Evolutionary conservation across 2,113 vertebrate species (phyloP).

Genomic region (Hemiprocne comata): DNA sequence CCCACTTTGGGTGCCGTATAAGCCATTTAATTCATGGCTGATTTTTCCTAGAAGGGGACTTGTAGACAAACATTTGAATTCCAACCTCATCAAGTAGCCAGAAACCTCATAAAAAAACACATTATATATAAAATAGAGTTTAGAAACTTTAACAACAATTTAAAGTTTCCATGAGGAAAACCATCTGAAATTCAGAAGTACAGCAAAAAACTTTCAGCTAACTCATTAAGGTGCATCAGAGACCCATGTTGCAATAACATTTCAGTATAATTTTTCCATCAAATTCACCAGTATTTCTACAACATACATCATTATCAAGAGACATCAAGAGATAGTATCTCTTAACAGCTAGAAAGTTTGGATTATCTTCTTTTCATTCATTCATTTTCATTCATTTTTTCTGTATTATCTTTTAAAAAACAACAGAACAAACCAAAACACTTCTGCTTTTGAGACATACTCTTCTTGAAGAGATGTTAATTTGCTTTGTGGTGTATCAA

Average conservation of each 20-base stretch:
- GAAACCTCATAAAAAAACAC: not conserved
- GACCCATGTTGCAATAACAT: not conserved
- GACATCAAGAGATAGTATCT: not conserved
- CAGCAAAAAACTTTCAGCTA: not conserved
- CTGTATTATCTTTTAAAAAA: not conserved
- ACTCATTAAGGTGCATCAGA: not conserved
- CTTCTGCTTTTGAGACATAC: not conserved
- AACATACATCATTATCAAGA: not conserved
- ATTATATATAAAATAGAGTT: not conserved
- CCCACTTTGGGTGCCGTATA: not conserved
- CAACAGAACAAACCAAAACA: not conserved
- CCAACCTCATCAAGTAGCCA: not conserved
- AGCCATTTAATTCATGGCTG: not conserved
- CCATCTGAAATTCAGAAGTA: not conserved
- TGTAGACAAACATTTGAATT: not conserved
- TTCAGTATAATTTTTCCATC: not conserved
- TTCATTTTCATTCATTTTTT: not conserved
- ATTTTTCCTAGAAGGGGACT: not conserved
- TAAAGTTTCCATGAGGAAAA: not conserved
- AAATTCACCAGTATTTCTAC: not conserved
- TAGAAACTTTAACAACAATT: not conserved
- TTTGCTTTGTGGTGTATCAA: not conserved
- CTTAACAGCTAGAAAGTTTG: not conserved
- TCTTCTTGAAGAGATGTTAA: not conserved
- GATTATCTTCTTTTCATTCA: not conserved